Evolutionary conservation across 2,888 invertebrate genomes (phyloP).

Genomic region (Autographa gamma): DNA sequence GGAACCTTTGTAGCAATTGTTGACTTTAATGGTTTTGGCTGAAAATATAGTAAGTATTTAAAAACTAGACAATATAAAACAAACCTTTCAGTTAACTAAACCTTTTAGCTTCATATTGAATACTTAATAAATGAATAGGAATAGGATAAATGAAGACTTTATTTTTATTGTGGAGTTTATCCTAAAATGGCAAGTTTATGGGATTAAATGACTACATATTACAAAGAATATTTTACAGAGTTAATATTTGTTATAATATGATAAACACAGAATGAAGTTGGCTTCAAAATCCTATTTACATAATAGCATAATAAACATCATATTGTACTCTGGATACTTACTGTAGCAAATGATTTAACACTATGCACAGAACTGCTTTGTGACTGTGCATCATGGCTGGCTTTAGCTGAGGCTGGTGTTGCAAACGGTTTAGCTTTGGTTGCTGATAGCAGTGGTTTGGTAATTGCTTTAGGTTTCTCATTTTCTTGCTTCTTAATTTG

Average conservation of each 20-base stretch:
- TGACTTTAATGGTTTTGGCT: conserved; percentile 79
- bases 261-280: too few relatives aligned
- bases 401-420: conserved; percentile 58
- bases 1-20: conserved; percentile 58
- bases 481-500: conserved; percentile 68
- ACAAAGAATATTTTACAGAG: too few relatives aligned
- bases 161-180: too few relatives aligned
- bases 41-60: conserved; percentile 11
- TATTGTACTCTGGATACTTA: conserved; percentile 60
- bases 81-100: too few relatives aligned
- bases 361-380: conserved; percentile 78
- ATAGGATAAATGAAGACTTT: too few relatives aligned
- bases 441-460: conserved; percentile 49
- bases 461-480: conserved; percentile 58
- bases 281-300: too few relatives aligned
- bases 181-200: too few relatives aligned
- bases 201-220: too few relatives aligned
- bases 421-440: conserved; percentile 54
- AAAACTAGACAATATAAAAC: too few relatives aligned
- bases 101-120: too few relatives aligned
- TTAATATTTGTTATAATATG: too few relatives aligned
- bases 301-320: not conserved
- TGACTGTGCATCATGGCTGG: conserved; percentile 71
- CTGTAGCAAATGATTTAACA: conserved; percentile 79
- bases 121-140: too few relatives aligned